Base-by-base conservation (phyloP, 2,888 invertebrate species). In the Amphipoea lucens region DNA sequence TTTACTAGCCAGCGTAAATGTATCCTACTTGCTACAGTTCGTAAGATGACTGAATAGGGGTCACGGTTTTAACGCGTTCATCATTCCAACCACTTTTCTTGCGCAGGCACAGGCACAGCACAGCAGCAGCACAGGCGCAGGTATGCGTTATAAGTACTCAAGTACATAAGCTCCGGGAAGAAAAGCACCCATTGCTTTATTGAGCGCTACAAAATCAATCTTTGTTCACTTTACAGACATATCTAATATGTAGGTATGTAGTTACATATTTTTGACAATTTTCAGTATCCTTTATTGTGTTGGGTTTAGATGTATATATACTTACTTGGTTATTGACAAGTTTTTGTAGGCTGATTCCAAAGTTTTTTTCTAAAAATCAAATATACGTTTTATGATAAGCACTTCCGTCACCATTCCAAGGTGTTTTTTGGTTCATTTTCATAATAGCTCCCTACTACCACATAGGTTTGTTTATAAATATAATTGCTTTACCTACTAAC, bases 401-500 rank as follows among this genome's bases (percentile, higher is more conserved):
- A 54, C 51, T 78, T 73, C 75, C 62, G 60, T 70, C 63, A 60
- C 14, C 1, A 36, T 20, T 54, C 14, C n/a, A 79, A 76, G 62
- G 54, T 42, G 76, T 7, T 66, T 75, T 68, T 60, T 36, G 42
- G 45, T 67, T 42, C 63, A 74, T 83, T 84, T 71, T 78, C 9
- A 63, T 76, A 74, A 36, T 63, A 63, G 36, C 20, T 63, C 20
- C 20, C 4, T 63, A 63, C 36, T 63, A 20, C 42, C 40, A 29
- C 65, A 68, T 62, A 69, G 9, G 69, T 77, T 85, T 80, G 60
- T 87, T 85, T 84, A 67, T 70, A 75, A 81, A 86, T 86, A 83
- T 86, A 87, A 89, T 87, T 82, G 83, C 80, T 85, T 78, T 75
- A 74, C 69, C 63, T 80, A 89, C 80, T 72, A 75, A 79, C 66